phyloP scores from a whole-genome alignment of 2,888 invertebrate genomes.

The Hyposoter dolosus region DNA sequence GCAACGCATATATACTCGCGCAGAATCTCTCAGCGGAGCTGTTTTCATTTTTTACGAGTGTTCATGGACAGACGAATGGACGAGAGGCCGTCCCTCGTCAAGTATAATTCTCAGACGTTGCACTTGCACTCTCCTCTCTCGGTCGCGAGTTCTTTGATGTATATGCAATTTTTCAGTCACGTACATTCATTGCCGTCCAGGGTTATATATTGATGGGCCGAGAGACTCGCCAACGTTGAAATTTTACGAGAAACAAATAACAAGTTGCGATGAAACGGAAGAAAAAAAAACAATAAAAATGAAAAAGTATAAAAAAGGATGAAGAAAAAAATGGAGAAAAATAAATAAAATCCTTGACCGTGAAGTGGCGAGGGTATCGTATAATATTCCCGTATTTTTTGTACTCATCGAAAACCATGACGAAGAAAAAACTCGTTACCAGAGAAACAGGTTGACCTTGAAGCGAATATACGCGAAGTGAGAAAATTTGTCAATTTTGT shows the following conservation, averaged over 20 bases:
- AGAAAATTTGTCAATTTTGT: conserved; percentile 31
- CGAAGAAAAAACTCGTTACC: conserved; percentile 40
- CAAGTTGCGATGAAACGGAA: conserved; percentile 23
- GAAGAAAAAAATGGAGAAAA: conserved; percentile 31
- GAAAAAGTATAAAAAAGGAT: not conserved
- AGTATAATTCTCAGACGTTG: conserved; percentile 58
- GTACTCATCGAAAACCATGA: conserved; percentile 29
- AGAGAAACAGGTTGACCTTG: conserved; percentile 68
- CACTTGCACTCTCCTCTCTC: conserved; percentile 14
- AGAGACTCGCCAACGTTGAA: conserved; percentile 31
- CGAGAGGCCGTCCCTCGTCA: not conserved
- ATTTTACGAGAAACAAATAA: conserved; percentile 9
- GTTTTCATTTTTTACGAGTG: conserved; percentile 20
- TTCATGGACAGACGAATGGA: conserved; percentile 15
- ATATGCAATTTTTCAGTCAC: conserved; percentile 41
- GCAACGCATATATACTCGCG: conserved; percentile 17
- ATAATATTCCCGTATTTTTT: conserved; percentile 47
- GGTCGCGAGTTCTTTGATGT: conserved; percentile 1
- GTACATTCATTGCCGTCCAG: conserved; percentile 31
- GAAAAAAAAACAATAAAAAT: conserved; percentile 16
- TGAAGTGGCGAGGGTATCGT: conserved; percentile 45
- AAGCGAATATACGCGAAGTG: not conserved
- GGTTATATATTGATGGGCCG: conserved; percentile 43
- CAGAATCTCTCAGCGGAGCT: not conserved
- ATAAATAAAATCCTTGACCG: conserved; percentile 40